Percentiles rank a stretch among this genome's conserved stretches.
These are phyloP conservation scores for Apomyelois bistriatella DNA, from an alignment of 2,888 invertebrate genomes.

Conservation along the genomic window DNA sequence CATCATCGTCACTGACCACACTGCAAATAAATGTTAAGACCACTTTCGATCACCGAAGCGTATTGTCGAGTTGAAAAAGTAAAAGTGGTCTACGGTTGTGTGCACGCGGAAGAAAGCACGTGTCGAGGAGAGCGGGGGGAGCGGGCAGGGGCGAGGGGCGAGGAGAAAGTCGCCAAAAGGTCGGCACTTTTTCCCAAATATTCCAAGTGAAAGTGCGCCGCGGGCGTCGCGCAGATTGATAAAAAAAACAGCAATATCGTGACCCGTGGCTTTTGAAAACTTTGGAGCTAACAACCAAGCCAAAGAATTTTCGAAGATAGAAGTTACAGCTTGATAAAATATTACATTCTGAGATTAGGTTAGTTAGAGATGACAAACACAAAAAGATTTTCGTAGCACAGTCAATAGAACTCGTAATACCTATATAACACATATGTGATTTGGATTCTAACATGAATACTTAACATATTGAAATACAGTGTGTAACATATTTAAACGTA, in stretches of 20 bases:
- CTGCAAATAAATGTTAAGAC: background rate
- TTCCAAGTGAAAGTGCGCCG: constrained; percentile 70
- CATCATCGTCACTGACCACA: background rate
- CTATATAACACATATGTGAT: too few species aligned
- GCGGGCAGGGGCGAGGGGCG: constrained; percentile 31
- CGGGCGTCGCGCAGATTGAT: constrained; percentile 59
- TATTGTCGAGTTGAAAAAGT: constrained; percentile 56
- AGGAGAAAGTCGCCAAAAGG: constrained; percentile 76
- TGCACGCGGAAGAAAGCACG: constrained; percentile 65
- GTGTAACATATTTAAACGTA: too few species aligned
- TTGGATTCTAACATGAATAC: too few species aligned
- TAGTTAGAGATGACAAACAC: too few species aligned
- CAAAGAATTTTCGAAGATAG: background rate
- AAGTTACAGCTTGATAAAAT: too few species aligned
- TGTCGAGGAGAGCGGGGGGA: constrained; percentile 31
- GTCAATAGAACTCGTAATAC: too few species aligned
- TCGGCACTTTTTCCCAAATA: constrained; percentile 79
- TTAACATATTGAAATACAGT: too few species aligned
- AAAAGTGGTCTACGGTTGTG: constrained; percentile 60
- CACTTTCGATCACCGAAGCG: constrained; percentile 19
- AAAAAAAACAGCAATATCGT: constrained; percentile 35
- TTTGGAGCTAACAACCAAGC: background rate
- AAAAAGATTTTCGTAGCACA: too few species aligned
- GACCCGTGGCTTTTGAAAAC: background rate
- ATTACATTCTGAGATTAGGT: too few species aligned